Base-by-base conservation (phyloP, 1,140 invertebrate genomes). In the Lysiphlebus fabarum region DNA sequence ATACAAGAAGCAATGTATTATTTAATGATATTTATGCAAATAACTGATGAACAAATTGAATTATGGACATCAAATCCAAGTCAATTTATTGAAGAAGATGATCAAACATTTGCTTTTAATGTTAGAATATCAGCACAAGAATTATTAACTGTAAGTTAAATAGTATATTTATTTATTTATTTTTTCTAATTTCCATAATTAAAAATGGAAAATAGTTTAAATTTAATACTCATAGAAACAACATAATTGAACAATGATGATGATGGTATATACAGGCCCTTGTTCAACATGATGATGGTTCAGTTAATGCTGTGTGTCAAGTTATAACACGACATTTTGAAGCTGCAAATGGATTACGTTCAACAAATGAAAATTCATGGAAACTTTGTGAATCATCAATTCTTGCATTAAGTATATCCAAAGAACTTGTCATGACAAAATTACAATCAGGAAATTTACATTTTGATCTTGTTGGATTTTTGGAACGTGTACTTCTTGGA, bases 81-180 rank as follows among this genome's bases (percentile, higher is more conserved):
- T 68, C 85, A 86, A 64, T 91, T 90, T 79, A 86, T 91, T 6
- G 88, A 90, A 65, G 89, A 92, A 69, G 90, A 92, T 68, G 87
- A 90, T 69, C 85, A 90, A 58, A 83, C 82, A 2, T 87, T 83
- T 49, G 83, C 84, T 6, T 88, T 89, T 62, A 89, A 88, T 26
- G 85, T 92, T n/a, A 78, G 90, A 55, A 85, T 90, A 60, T 89
- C 88, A 7, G 88, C 88, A 7, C 85, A 87, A 57, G 90, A 91
- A 74, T 77, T 91, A 5, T 66, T 91, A 7, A 65, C 81, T 70
- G 86, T 87, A 71, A 74, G 73, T 62, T 17, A 56, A 12, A n/a
- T 11, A n/a, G n/a, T n/a, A n/a, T n/a, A n/a, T n/a, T n/a, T n/a
- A n/a, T n/a, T n/a, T n/a, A n/a, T n/a, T n/a, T n/a, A n/a, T n/a